These are phyloP conservation scores for Ceyx margarethae DNA, from an alignment of 2,113 vertebrate species.

Conservation along the genomic window DNA sequence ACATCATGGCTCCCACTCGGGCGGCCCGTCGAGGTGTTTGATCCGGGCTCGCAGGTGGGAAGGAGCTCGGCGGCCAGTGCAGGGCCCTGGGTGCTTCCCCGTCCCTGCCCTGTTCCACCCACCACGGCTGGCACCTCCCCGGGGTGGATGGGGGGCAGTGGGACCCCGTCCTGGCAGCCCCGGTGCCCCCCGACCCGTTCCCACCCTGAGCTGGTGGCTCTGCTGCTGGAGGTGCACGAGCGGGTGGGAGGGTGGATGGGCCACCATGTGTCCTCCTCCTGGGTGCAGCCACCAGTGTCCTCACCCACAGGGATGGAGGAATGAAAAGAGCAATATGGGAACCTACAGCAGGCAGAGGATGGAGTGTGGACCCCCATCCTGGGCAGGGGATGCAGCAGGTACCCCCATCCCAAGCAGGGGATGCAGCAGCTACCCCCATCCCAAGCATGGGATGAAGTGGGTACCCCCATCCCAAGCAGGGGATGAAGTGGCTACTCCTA, in stretches of 20 bases:
- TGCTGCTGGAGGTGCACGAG: neutral
- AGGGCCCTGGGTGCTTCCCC: conserved; percentile 40
- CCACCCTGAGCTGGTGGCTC: neutral
- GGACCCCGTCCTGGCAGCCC: neutral
- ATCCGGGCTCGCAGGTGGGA: conserved; percentile 73
- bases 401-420: too few relatives aligned
- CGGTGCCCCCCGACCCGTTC: fast-evolving
- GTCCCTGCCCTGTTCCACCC: conserved; percentile 17
- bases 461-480: too few relatives aligned
- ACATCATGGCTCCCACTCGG: conserved; percentile 69
- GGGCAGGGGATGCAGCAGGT: too few relatives aligned
- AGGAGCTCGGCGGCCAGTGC: conserved; percentile 52
- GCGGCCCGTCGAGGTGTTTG: conserved; percentile 70
- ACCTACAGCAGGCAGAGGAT: too few relatives aligned
- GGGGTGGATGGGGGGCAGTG: too few relatives aligned
- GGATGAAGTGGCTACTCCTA: neutral
- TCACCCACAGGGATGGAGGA: neutral
- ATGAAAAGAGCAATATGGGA: fast-evolving
- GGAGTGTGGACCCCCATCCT: neutral
- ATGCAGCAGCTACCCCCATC: neutral
- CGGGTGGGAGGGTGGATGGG: neutral
- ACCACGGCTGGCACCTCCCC: too few relatives aligned
- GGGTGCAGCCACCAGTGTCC: neutral
- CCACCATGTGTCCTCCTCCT: fast-evolving
- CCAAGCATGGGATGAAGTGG: too few relatives aligned